Evolutionary conservation across 2,888 invertebrate species (phyloP), one percentile per base, ranked within the genome.

Genomic region (Nyleta sp.): DNA sequence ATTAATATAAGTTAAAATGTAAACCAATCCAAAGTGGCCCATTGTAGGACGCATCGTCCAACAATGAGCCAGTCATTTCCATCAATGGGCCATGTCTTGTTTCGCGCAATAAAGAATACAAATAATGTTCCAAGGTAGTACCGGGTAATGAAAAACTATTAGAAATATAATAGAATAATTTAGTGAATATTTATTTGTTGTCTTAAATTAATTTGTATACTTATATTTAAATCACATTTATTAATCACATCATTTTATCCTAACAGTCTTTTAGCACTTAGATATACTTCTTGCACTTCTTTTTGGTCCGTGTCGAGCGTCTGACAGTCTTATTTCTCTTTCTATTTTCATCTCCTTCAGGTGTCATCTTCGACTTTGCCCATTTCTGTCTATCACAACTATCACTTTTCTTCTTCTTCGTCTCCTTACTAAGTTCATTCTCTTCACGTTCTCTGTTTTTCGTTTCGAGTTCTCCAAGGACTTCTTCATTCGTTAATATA

Each of bases 401-500:
- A 24, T 24, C 24, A 24, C 24, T 24, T 24, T 24, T 24, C 24
- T 24, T 40, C 20, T 20, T 46, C 46, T 46, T 46, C n/a, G 46
- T 18, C 20, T 22, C 46, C 46, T 46, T 17, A 46, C 46, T 46
- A 18, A 46, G n/a, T 20, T 46, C 46, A 2, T 46, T 46, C 20
- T 46, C 46, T 46, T 46, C 20, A 10, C 46, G 46, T 22, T 46
- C 46, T 46, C 22, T 46, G 22, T 11, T 18, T 46, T 46, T 46
- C 8, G 46, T 22, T 46, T 46, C 18, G 18, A 46, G 18, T 46
- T 46, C 46, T 46, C 18, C 46, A 46, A 46, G 18, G 20, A 46
- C 46, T 18, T 46, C 46, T 46, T 52, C 52, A 10, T 17, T 52
- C 13, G 62, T 62, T 24, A 62, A 48, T 53, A 74, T 57, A 18